phyloP scores from a whole-genome alignment of 2,797 vertebrate species.

The Setipinna tenuifilis region DNA sequence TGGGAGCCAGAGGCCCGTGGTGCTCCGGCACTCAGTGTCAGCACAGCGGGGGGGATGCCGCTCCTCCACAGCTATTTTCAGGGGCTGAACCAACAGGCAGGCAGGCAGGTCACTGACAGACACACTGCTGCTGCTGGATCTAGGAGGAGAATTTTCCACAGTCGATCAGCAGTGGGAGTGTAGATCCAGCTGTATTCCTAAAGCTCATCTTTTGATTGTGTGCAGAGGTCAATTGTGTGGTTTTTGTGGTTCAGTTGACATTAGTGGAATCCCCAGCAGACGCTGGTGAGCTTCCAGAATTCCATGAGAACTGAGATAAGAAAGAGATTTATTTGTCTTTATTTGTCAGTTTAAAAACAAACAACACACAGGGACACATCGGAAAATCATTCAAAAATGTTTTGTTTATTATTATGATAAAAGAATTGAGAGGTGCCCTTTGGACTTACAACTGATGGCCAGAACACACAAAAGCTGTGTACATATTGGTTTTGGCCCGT shows the following conservation, averaged over 20 bases:
- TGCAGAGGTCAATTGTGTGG: neutral
- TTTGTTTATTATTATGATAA: neutral
- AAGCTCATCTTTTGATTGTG: neutral
- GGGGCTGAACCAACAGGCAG: neutral
- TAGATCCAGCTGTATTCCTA: slow-evolving; percentile 8
- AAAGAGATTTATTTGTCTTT: neutral
- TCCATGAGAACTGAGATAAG: neutral
- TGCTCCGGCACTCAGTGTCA: neutral
- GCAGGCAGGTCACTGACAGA: neutral
- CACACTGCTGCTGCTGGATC: neutral
- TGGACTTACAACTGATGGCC: neutral
- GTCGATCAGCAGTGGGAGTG: neutral
- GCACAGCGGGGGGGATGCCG: neutral
- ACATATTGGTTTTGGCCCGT: neutral
- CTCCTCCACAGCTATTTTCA: neutral
- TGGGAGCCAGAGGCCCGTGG: neutral
- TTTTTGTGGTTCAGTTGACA: neutral
- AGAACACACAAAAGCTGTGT: neutral
- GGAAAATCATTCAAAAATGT: neutral
- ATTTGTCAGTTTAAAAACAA: neutral
- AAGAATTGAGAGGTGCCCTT: neutral
- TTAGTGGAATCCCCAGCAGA: neutral
- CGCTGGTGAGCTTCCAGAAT: neutral
- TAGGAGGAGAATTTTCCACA: neutral
- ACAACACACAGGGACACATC: neutral